Evolutionary conservation across 2,888 invertebrate genomes (phyloP).

Genomic region (Lycophotia porphyrea): DNA sequence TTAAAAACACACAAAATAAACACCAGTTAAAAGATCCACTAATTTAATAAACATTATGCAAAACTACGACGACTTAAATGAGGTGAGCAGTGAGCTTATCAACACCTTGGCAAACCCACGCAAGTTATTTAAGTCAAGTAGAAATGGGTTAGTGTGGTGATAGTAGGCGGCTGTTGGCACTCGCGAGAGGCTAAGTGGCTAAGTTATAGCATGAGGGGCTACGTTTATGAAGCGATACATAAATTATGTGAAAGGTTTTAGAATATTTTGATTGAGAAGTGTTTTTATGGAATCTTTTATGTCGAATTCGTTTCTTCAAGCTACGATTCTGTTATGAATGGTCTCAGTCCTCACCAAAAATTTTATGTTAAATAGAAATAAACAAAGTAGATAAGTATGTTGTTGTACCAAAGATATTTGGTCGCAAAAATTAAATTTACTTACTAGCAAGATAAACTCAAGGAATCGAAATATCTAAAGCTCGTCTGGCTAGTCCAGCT

Average conservation of each 20-base stretch:
- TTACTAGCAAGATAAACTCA: background rate
- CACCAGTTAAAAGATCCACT: background rate
- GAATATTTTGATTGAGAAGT: background rate
- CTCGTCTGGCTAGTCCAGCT: background rate
- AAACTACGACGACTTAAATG: constrained; percentile 34
- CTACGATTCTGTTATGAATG: background rate
- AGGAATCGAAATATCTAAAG: background rate
- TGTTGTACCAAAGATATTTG: too few relatives aligned
- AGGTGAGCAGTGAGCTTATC: constrained; percentile 42
- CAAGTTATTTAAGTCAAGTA: constrained; percentile 21
- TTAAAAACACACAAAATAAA: background rate
- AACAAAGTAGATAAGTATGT: too few relatives aligned
- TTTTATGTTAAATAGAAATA: too few relatives aligned
- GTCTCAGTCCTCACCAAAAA: too few relatives aligned
- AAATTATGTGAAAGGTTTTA: constrained; percentile 8
- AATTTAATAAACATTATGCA: constrained; percentile 37
- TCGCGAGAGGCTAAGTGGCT: background rate
- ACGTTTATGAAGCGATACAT: constrained; percentile 35
- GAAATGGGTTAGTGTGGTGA: constrained; percentile 51
- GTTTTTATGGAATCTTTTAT: background rate
- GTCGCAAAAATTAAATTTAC: too few relatives aligned
- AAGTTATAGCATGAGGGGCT: constrained; percentile 7
- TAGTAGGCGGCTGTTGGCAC: constrained; percentile 30
- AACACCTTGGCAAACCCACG: constrained; percentile 35
- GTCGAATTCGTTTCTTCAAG: background rate